Base-by-base conservation (phyloP, 2,888 invertebrate genomes). In the Hetaerina titia region DNA sequence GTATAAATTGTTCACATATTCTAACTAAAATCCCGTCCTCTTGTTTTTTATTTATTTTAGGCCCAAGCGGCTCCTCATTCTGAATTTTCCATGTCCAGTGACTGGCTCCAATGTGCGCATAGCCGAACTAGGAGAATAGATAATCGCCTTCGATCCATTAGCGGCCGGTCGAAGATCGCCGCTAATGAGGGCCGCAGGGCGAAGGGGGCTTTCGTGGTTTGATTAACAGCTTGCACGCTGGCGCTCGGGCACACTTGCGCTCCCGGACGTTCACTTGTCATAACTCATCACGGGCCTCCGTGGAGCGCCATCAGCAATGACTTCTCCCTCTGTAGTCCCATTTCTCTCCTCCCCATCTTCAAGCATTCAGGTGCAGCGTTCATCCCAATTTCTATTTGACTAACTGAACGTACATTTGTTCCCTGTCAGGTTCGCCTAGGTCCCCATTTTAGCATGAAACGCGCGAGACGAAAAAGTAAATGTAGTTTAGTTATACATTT, bases 61-160 rank as follows among this genome's bases (percentile, higher is more conserved):
- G n/a, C n/a, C 69, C 69, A 9, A 22, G 69, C 19, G 17, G 69
- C n/a, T 69, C 9, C 69, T 9, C 17, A 22, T 69, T 22, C 22
- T n/a, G 69, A 5, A 1, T 69, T 5, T 69, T n/a, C 69, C 19
- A n/a, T 69, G 69, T 69, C 69, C 69, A 69, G 6, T 9, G 69
- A 69, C 5, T n/a, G 69, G 69, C n/a, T 22, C 22, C 81, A 25
- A 11, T 81, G 15, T 11, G 81, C 7, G 69, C 69, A 69, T 69
- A 69, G 69, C 19, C 31, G 81, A 15, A 89, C 89, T 22, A 19
- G 90, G 60, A 60, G 90, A 90, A 69, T 69, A 64, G 90, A 90
- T 90, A 45, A 90, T 69, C 90, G 64, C 90, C 64, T 81, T 69
- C 64, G 45, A 90, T 90, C 90, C 90, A 69, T 90, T 90, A 90